A percentile compares a stretch with the other conserved stretches of the same genome.
Evolutionary conservation across 2,113 vertebrate species (phyloP).

Genomic region (Synchiropus splendidus): DNA sequence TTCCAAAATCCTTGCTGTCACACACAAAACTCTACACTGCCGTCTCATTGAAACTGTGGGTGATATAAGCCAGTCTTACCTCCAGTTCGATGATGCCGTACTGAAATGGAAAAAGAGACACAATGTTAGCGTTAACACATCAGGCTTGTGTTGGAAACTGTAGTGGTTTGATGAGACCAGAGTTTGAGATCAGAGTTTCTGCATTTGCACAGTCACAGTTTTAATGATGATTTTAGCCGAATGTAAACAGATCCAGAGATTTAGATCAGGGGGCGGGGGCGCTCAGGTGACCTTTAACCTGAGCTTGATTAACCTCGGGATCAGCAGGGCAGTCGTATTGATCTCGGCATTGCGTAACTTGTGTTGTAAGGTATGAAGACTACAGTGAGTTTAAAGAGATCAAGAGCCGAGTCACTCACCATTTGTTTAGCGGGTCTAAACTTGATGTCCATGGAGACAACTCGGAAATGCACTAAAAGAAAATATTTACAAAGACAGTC

Average conservation of each 20-base stretch:
- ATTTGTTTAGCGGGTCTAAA: conserved; percentile 15
- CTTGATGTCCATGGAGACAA: conserved; percentile 32
- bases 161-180: too few relatives aligned
- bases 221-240: too few relatives aligned
- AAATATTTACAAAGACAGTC: too few relatives aligned
- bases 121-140: not conserved
- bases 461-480: conserved; percentile 48
- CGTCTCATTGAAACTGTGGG: too few relatives aligned
- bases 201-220: too few relatives aligned
- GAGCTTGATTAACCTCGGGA: not conserved
- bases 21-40: too few relatives aligned
- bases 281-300: not conserved
- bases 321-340: not conserved
- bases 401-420: conserved; percentile 23
- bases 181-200: too few relatives aligned
- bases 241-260: too few relatives aligned
- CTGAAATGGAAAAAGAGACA: conserved; percentile 28
- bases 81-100: conserved; percentile 37
- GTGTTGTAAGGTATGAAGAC: too few relatives aligned
- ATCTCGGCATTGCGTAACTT: not conserved
- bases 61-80: conserved; percentile 31
- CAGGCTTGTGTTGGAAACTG: too few relatives aligned
- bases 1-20: too few relatives aligned
- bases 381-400: not conserved
- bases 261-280: not conserved